Conservation (phyloP, 2,888 invertebrate genomes). For the Amphipyra berbera region DNA sequence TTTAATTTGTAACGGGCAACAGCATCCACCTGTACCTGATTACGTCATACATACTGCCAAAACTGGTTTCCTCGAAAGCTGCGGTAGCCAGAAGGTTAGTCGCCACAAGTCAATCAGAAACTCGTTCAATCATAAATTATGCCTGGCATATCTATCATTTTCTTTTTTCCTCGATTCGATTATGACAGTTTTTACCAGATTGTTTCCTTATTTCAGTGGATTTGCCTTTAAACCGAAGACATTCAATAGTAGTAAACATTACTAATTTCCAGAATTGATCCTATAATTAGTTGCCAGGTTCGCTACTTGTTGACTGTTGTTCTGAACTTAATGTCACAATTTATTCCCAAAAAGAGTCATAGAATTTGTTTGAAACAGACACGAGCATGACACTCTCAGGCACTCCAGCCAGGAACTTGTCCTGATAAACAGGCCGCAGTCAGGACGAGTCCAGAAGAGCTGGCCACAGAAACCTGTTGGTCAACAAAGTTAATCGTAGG, state of each 20-base stretch:
- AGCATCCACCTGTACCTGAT: conserved; percentile 21
- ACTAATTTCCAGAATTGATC: no score
- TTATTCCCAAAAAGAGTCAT: not conserved
- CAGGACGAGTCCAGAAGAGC: conserved; percentile 30
- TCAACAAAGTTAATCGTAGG: not conserved
- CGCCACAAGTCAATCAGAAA: not conserved
- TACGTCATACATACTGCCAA: conserved; percentile 34
- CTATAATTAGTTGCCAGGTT: no score
- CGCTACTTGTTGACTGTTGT: no score
- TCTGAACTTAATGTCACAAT: not conserved
- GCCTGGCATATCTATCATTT: no score
- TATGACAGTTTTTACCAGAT: no score
- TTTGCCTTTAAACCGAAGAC: no score
- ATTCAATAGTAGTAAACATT: no score
- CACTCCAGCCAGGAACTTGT: conserved; percentile 22
- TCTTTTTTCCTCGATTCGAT: no score
- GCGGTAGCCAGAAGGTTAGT: conserved; percentile 1
- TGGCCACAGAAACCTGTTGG: conserved; percentile 36
- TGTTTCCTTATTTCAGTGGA: no score
- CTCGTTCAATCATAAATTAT: no score
- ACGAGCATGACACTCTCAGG: not conserved
- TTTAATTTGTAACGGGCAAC: not conserved
- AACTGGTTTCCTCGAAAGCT: conserved; percentile 27
- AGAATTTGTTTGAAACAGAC: not conserved
- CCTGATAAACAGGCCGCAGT: conserved; percentile 20